Evolutionary conservation across 2,888 invertebrate genomes (phyloP), one percentile per base, ranked within the genome.

Genomic region (Salpingus planirostris): DNA sequence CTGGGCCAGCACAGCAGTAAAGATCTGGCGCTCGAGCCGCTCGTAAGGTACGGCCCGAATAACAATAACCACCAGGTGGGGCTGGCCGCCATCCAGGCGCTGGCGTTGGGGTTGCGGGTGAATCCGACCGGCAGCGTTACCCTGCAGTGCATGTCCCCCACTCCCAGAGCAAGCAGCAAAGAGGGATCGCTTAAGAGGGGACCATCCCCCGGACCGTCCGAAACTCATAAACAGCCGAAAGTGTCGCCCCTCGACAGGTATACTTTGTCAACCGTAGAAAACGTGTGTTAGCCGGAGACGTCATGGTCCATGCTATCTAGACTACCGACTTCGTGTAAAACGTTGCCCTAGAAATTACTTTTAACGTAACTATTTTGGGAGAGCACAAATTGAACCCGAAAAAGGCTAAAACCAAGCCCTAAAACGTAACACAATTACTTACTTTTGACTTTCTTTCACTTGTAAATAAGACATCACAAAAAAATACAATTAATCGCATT

Each of bases 21-120:
- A 46, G 77, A 78, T 60, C 68, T 76, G 40, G 69, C 71, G 3
- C 58, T 72, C 40, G 72, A 69, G 42, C 57, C 57, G 8, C 38
- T 59, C 31, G 57, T 58, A 36, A 56, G 58, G 58, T 54, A 60
- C 42, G 50, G 49, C 24, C 46, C 50, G 26, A 74, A 73, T 60
- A 76, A 75, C 63, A 67, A 65, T 52, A 76, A 73, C 57, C 81
- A 80, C 63, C 80, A 81, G 39, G 83, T 84, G 44, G 84, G 84
- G 14, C 65, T 84, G 55, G 84, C 83, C 27, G 83, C 83, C 47
- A 80, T 85, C 50, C 79, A 83, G 53, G 81, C 83, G 55, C 72
- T 84, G 43, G 82, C 80, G 40, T 50, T 65, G 33, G 64, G 64
- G 41, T 54, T 64, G 44, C 55, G 64, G 35, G 61, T 60, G 47